These are phyloP conservation scores for Sebastes cheni DNA, from an alignment of 2,797 vertebrate species.

Conservation along the genomic window DNA sequence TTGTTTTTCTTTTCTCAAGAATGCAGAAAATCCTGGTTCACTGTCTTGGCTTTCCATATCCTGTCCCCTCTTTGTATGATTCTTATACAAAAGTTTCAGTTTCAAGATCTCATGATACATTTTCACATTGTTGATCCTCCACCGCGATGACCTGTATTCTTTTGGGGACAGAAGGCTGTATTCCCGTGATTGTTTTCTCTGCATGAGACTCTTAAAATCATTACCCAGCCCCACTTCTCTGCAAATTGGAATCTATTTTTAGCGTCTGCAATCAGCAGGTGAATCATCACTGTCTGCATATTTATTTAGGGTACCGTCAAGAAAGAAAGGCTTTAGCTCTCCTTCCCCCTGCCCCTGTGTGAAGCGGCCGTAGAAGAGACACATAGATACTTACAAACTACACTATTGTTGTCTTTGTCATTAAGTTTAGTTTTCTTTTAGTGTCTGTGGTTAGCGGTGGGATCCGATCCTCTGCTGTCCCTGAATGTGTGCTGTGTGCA, in stretches of 20 bases:
- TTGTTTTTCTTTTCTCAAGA: neutral
- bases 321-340: constrained; percentile 37
- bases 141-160: constrained; percentile 15
- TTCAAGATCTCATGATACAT: constrained; percentile 9
- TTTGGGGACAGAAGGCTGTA: constrained; percentile 6
- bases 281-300: constrained; percentile 38
- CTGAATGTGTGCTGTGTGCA: constrained; percentile 28
- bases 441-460: constrained; percentile 12
- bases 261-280: constrained; percentile 59
- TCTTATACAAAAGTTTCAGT: constrained; percentile 5
- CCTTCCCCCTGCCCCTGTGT: neutral
- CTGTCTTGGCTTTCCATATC: neutral
- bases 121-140: neutral
- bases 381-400: constrained; percentile 37
- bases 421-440: constrained; percentile 47
- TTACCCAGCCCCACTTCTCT: constrained; percentile 38
- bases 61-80: neutral
- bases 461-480: constrained; percentile 8
- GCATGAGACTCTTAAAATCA: constrained; percentile 59
- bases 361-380: constrained; percentile 27
- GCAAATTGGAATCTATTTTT: constrained; percentile 65
- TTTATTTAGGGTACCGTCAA: constrained; percentile 52
- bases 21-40: constrained; percentile 12
- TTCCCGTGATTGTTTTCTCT: constrained; percentile 39
- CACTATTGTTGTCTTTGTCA: constrained; percentile 48